Evolutionary conservation across 1,140 invertebrate species (phyloP), one percentile per base, ranked within the genome.

Genomic region (Plodia interpunctella): DNA sequence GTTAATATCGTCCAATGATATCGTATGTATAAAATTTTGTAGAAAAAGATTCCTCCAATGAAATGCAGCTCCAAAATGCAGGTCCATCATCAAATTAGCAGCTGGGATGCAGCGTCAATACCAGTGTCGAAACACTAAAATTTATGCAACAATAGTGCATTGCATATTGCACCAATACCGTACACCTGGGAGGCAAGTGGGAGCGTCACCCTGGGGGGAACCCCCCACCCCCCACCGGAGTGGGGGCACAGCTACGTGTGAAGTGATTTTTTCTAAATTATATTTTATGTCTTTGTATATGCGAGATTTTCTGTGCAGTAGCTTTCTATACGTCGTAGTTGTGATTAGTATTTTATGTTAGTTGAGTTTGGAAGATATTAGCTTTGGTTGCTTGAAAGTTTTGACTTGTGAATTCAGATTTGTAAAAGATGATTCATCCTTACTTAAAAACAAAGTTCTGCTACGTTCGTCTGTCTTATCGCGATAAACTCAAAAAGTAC

Each of bases 251-350:
- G 38, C 38, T 44, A 44, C 38, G 38, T 44, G 38, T 44, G 38
- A 44, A 44, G 13, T n/a, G 38, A 44, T 44, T 44, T 44, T 44
- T 44, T 44, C 38, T 44, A 44, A 44, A 44, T 44, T 44, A 44
- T 44, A 44, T 44, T 44, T 44, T 44, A 44, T 44, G 38, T 44
- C 38, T 15, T 44, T 44, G 38, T 44, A n/a, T 44, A 44, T 44
- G 10, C 38, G 13, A 44, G 38, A 44, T 44, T 44, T 44, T 44
- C 38, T 44, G 3, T 44, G 38, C 30, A 32, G 9, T 28, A 28
- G 6, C 21, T 25, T 25, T 4, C 4, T 32, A 32, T 44, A 44
- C 15, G 38, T 6, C 10, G 13, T 2, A 44, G 38, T 44, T 44
- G 6, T 15, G 15, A 15, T 2, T 0, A 10, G 38, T 44, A 4